Conservation (phyloP, 2,797 vertebrate genomes). For the Cephalopachus bancanus region DNA sequence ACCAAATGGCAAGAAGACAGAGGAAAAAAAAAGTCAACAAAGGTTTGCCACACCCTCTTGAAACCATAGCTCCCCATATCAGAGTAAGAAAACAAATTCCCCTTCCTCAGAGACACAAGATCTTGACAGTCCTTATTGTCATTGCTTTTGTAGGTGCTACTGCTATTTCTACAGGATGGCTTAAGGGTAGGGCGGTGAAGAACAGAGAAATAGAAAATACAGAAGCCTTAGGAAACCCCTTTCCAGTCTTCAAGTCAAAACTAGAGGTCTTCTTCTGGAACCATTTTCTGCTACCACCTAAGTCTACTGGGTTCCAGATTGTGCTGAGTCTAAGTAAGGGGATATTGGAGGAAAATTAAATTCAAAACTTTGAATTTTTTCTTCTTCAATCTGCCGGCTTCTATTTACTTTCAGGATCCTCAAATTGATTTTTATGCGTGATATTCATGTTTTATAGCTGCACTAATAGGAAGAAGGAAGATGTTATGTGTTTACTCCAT, state of each 20-base stretch:
- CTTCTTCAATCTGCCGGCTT: not conserved
- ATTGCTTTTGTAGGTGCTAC: not conserved
- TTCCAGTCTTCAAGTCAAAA: not conserved
- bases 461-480: not conserved
- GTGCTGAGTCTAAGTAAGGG: not conserved
- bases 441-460: not conserved
- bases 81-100: too few species aligned
- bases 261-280: not conserved
- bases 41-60: not conserved
- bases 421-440: not conserved
- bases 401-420: not conserved
- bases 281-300: not conserved
- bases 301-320: not conserved
- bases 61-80: not conserved
- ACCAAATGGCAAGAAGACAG: not conserved
- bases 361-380: not conserved
- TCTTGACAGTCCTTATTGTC: not conserved
- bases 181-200: not conserved
- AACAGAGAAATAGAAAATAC: not conserved
- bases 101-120: not conserved
- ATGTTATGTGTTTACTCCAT: not conserved
- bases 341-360: not conserved
- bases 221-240: not conserved
- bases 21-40: not conserved
- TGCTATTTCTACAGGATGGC: too few species aligned